A percentile compares a stretch with the other conserved stretches of the same genome.
These are phyloP conservation scores for Cynocephalus volans DNA, from an alignment of 2,113 vertebrate species.

Conservation along the genomic window DNA sequence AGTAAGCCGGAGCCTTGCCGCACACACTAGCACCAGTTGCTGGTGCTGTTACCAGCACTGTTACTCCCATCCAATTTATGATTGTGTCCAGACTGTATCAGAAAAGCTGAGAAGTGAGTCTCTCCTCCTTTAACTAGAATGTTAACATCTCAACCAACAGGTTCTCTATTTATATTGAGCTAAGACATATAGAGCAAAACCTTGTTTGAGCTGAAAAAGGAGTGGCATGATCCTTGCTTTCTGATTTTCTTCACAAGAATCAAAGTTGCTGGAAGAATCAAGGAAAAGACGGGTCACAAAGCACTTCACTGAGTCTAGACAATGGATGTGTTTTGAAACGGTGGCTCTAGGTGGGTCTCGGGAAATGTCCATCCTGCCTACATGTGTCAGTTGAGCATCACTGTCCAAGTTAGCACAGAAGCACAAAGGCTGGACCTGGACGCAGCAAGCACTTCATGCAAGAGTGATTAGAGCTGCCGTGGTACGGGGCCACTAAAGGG, in stretches of 20 bases:
- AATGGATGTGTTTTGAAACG: background rate
- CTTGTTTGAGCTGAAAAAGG: background rate
- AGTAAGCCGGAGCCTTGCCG: background rate
- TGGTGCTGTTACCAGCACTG: no score
- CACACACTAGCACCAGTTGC: no score
- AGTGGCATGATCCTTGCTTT: background rate
- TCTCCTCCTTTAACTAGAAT: background rate
- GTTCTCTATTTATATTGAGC: background rate
- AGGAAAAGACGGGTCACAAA: background rate
- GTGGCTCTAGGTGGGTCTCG: background rate
- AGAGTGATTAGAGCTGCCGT: background rate
- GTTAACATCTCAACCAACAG: background rate
- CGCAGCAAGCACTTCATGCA: accelerated
- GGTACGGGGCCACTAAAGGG: background rate
- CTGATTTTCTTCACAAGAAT: background rate
- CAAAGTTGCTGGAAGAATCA: background rate
- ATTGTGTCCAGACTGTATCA: background rate
- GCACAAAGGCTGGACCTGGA: background rate
- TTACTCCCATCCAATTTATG: no score
- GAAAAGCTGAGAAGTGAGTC: background rate
- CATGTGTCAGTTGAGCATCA: background rate
- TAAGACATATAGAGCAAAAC: background rate
- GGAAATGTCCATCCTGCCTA: background rate
- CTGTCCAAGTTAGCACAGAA: background rate
- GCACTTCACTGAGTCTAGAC: background rate